These are phyloP conservation scores for Melinaea marsaeus DNA, from an alignment of 2,888 invertebrate species.

Conservation along the genomic window DNA sequence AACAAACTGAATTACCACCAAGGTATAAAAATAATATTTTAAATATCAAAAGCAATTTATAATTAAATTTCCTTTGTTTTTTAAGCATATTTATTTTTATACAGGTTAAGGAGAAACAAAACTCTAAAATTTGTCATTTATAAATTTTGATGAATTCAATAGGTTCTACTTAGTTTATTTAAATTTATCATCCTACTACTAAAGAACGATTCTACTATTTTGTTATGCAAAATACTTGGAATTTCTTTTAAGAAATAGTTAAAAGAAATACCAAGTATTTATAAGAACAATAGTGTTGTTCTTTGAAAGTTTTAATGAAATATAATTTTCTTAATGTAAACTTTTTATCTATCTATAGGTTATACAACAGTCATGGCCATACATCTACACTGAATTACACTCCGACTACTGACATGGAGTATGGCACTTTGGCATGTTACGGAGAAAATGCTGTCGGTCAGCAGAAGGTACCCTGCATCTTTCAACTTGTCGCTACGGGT, in stretches of 20 bases:
- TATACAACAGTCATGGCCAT: slow-evolving; percentile 79
- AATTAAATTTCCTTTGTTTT: too few relatives aligned
- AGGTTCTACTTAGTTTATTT: slow-evolving; percentile 16
- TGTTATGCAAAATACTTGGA: slow-evolving; percentile 20
- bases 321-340: slow-evolving; percentile 9
- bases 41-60: too few relatives aligned
- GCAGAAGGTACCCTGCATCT: slow-evolving; percentile 90
- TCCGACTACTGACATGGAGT: slow-evolving; percentile 91
- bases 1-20: too few relatives aligned
- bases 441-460: slow-evolving; percentile 90
- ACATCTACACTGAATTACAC: slow-evolving; percentile 84
- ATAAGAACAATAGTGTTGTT: slow-evolving; percentile 15
- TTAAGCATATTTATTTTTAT: too few relatives aligned
- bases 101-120: too few relatives aligned
- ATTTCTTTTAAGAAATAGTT: too few relatives aligned
- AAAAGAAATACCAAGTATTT: slow-evolving; percentile 16
- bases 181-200: slow-evolving; percentile 12
- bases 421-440: slow-evolving; percentile 92
- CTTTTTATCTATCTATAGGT: slow-evolving; percentile 39
- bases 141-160: background rate
- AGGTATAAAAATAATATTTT: too few relatives aligned
- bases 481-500: slow-evolving; percentile 92
- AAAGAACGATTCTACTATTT: slow-evolving; percentile 12
- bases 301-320: slow-evolving; percentile 19
- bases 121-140: too few relatives aligned